phyloP scores from a whole-genome alignment of 2,888 invertebrate species.

The Drosophila flavopinicola region DNA sequence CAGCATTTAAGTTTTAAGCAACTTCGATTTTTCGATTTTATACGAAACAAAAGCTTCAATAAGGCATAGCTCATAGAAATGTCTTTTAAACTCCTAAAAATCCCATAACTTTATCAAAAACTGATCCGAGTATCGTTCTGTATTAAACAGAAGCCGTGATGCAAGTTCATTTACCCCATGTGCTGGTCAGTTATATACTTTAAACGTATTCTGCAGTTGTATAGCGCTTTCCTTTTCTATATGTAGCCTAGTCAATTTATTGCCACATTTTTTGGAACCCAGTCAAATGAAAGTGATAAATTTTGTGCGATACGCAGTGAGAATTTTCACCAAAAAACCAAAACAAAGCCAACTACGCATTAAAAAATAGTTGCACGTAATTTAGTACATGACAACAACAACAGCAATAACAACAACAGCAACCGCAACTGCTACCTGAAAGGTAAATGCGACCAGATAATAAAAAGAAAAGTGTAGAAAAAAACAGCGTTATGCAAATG shows the following conservation, averaged over 20 bases:
- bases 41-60: too few relatives aligned
- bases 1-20: too few relatives aligned
- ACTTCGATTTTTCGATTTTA: too few relatives aligned
- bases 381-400: constrained; percentile 54
- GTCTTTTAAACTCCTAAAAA: too few relatives aligned
- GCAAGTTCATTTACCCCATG: constrained; percentile 10
- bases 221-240: constrained; percentile 40
- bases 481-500: constrained; percentile 61
- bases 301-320: constrained; percentile 54
- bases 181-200: neutral
- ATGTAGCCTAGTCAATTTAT: constrained; percentile 43
- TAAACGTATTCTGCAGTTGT: constrained; percentile 4
- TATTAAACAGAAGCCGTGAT: too few relatives aligned
- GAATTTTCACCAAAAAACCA: constrained; percentile 62
- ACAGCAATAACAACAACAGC: constrained; percentile 28
- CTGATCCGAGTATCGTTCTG: too few relatives aligned
- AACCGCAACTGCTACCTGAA: constrained; percentile 38
- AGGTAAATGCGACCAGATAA: constrained; percentile 60
- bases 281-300: constrained; percentile 74
- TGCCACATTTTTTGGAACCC: constrained; percentile 54
- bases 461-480: constrained; percentile 64
- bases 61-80: too few relatives aligned
- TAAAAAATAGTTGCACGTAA: constrained; percentile 76
- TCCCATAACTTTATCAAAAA: too few relatives aligned
- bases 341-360: constrained; percentile 42